Base-by-base conservation (phyloP, 2,888 invertebrate species). In the Platycheirus rosarum region DNA sequence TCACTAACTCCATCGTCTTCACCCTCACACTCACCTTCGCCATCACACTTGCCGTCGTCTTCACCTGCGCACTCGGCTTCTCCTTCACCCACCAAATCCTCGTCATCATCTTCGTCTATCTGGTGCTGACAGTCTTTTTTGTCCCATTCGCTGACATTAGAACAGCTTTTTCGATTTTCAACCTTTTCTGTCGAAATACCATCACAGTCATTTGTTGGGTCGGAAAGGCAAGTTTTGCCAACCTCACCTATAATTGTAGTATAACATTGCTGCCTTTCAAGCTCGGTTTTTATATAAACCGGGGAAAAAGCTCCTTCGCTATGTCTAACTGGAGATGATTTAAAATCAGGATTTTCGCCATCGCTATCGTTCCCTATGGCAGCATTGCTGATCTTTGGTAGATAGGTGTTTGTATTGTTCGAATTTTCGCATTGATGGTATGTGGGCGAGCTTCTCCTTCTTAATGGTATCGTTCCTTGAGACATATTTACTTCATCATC, bases 71-170 rank as follows among this genome's bases (percentile, higher is more conserved):
- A n/a, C n/a, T n/a, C n/a, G n/a, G n/a, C n/a, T n/a, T n/a, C n/a
- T n/a, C n/a, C 29, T 13, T 32, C 62, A 8, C 2, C 46, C 8
- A 6, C 53, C 23, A 65, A 46, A 2, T 62, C 70, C 13, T 76
- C 70, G 1, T 71, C 71, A 11, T 80, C 76, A 20, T 82, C 77
- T 0, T 80, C 69, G 20, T 80, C 80, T 1, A 76, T 89, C 86
- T 90, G 91, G 90, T 93, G 93, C 88, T 93, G 93, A 89, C 92
- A 91, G 87, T 93, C 92, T n/a, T 20, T 14, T 11, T 82, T 76
- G 16, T 46, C 71, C 76, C 80, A 82, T 20, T 42, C 70, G 7
- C 76, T 68, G 7, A 62, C 51, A 32, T 66, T 76, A 11, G 66
- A 37, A 40, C 65, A 70, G 46, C 80, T 80, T 37, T 76, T 76